Conservation (phyloP, 2,888 invertebrate species). For the Suillia variegata region DNA sequence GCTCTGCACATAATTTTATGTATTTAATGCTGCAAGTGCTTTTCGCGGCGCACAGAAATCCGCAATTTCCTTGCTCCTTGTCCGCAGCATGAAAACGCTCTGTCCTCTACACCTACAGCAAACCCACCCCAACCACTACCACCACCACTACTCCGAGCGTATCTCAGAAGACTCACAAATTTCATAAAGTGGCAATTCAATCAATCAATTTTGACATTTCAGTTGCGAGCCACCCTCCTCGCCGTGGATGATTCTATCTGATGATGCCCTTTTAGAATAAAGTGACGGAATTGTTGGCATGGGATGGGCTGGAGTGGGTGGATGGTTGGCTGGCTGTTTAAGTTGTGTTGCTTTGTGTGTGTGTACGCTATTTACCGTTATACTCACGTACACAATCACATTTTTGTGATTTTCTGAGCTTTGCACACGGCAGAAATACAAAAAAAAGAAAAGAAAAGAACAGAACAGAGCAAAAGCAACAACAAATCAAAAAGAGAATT, state of each 20-base stretch:
- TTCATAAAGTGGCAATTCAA: constrained; percentile 60
- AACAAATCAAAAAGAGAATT: too few relatives aligned
- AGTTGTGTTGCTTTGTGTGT: constrained; percentile 20
- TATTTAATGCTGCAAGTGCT: constrained; percentile 50
- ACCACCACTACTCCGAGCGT: constrained; percentile 33
- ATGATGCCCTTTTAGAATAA: too few relatives aligned
- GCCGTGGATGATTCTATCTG: too few relatives aligned
- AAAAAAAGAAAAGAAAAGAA: constrained; percentile 13
- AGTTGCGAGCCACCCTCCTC: constrained; percentile 26
- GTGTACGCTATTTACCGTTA: constrained; percentile 46
- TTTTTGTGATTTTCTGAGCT: constrained; percentile 40
- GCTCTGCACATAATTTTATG: constrained; percentile 59
- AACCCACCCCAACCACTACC: constrained; percentile 4
- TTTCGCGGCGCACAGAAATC: neutral
- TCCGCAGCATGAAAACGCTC: neutral
- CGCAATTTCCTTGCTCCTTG: neutral
- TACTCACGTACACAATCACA: constrained; percentile 56
- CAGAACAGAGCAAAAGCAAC: too few relatives aligned
- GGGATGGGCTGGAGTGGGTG: too few relatives aligned
- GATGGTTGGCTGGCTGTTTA: too few relatives aligned
- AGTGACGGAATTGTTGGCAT: too few relatives aligned
- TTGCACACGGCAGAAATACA: constrained; percentile 9
- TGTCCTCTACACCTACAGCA: constrained; percentile 17
- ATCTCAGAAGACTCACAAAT: constrained; percentile 60
- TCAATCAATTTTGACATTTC: constrained; percentile 58